phyloP scores from a whole-genome alignment of 2,888 invertebrate species.

The Drosophila mimetica region DNA sequence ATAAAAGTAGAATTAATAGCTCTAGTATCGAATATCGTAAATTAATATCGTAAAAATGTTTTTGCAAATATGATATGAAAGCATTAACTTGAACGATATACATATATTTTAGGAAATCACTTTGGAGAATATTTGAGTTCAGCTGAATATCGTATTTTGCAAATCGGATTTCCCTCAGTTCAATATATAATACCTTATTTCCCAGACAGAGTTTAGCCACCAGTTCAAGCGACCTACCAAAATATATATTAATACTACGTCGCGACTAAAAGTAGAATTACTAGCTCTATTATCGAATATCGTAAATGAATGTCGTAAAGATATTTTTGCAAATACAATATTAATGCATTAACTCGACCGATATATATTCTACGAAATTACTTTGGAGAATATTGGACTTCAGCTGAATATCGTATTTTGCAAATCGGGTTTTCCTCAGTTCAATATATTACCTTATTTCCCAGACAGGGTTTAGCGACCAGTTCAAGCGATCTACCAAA shows the following conservation, averaged over 20 bases:
- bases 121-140: neutral
- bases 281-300: neutral
- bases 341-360: too few relatives aligned
- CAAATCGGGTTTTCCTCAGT: constrained; percentile 4
- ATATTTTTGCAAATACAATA: constrained; percentile 3
- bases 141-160: constrained; percentile 19
- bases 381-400: neutral
- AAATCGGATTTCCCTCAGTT: constrained; percentile 5
- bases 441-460: neutral
- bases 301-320: neutral
- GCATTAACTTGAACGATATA: too few relatives aligned
- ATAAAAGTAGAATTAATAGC: neutral
- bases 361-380: neutral
- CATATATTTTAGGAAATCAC: neutral
- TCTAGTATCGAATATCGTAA: neutral
- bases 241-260: neutral
- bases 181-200: constrained; percentile 2
- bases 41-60: neutral
- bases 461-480: constrained; percentile 48
- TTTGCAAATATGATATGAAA: constrained; percentile 1
- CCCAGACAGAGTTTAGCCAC: too few relatives aligned
- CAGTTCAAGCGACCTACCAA: too few relatives aligned
- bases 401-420: constrained; percentile 19
- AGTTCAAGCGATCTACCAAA: constrained; percentile 63
- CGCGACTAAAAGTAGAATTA: neutral